Conservation (phyloP, 1,140 invertebrate genomes). For the Drosophila bifasciata region DNA sequence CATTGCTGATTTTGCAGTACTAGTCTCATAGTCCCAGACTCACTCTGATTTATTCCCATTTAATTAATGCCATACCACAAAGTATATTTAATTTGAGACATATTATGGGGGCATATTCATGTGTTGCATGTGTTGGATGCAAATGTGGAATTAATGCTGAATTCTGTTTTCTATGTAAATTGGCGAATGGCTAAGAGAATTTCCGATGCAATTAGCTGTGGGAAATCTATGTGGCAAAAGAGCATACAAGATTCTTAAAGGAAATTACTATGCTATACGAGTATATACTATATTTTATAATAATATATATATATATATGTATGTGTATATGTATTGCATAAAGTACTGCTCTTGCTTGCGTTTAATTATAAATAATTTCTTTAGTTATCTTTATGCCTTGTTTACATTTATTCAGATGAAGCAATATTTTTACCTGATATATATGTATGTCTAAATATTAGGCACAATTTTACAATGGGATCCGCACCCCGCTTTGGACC, state of each 20-base stretch:
- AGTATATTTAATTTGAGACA: not conserved
- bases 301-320: too few species aligned
- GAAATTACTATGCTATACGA: not conserved
- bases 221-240: slow-evolving; percentile 15
- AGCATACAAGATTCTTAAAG: slow-evolving; percentile 9
- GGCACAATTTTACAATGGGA: too few species aligned
- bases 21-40: not conserved
- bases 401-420: slow-evolving; percentile 32
- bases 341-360: not conserved
- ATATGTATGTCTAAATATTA: too few species aligned
- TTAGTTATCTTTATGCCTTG: slow-evolving; percentile 2
- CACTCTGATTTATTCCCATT: slow-evolving; percentile 15
- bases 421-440: slow-evolving; percentile 6
- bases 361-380: not conserved
- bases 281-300: not conserved
- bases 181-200: slow-evolving; percentile 1
- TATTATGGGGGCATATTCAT: not conserved
- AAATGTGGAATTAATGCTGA: slow-evolving; percentile 20
- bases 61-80: slow-evolving; percentile 11
- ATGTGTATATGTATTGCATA: too few species aligned
- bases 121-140: slow-evolving; percentile 7
- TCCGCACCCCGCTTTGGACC: slow-evolving; percentile 5
- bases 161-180: slow-evolving; percentile 42
- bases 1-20: not conserved
- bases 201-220: slow-evolving; percentile 21